A percentile compares a stretch with the other conserved stretches of the same genome.
These are phyloP conservation scores for Sinohyriopsis cumingii DNA, from an alignment of 2,888 invertebrate genomes.

Conservation along the genomic window DNA sequence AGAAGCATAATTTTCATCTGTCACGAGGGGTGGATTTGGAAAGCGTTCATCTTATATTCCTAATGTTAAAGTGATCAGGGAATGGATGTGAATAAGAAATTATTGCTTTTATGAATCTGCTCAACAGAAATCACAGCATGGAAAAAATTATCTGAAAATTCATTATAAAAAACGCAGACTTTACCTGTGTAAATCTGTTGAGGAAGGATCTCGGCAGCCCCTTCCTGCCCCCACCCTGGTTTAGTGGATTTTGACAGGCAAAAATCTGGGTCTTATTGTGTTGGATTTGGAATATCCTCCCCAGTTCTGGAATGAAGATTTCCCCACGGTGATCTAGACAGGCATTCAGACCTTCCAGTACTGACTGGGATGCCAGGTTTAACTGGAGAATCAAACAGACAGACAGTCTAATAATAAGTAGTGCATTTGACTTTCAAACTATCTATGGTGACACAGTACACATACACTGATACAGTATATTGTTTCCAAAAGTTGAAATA, in stretches of 20 bases:
- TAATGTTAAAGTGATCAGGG: no score
- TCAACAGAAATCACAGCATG: no score
- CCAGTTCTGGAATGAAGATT: slow-evolving; percentile 95
- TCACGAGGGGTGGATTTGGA: no score
- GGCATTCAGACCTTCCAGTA: slow-evolving; percentile 98
- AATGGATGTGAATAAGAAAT: no score
- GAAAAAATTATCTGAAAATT: background rate
- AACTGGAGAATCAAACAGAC: slow-evolving; percentile 73
- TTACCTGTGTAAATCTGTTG: slow-evolving; percentile 87
- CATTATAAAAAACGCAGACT: background rate
- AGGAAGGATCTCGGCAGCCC: slow-evolving; percentile 97
- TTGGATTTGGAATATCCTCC: slow-evolving; percentile 84
- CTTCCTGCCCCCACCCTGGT: slow-evolving; percentile 95
- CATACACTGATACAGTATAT: no score
- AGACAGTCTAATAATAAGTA: no score
- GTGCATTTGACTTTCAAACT: no score
- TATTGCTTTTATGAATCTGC: no score
- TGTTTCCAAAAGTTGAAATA: no score
- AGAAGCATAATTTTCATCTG: no score
- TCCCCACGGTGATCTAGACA: slow-evolving; percentile 98
- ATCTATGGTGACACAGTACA: no score
- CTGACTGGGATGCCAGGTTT: slow-evolving; percentile 98
- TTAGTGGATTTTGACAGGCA: slow-evolving; percentile 97
- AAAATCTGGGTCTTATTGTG: slow-evolving; percentile 88
- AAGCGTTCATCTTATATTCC: no score